Evolutionary conservation across 1,140 invertebrate genomes (phyloP), one percentile per base, ranked within the genome.

Genomic region (Laupala kohalensis): DNA sequence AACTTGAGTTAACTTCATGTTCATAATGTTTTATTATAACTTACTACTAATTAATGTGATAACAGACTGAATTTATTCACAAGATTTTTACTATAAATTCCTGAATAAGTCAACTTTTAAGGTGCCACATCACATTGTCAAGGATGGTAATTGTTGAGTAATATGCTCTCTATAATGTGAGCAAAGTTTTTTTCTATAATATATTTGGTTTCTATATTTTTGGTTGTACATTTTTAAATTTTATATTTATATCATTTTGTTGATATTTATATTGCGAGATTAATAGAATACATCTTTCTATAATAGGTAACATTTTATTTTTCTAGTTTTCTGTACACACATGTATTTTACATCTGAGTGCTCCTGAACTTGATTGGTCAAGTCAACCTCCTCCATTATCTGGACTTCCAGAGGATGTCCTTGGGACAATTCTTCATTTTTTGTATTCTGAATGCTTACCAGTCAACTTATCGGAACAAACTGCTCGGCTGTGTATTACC

Each of bases 391-490:
- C 84, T 25, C 83, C 84, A 19, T 78, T 87, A 26, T 76, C 78
- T 70, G 80, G 82, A 37, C 74, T 89, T 30, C 82, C 83, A 6
- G 84, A 86, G 70, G 84, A 86, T 75, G 84, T 87, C 23, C 74
- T 89, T 12, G 81, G 81, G 25, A 85, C 84, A 15, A 82, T 86
- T 65, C 78, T 89, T 13, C 83, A 89, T 77, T 89, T 84, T 78
- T 76, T 89, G 12, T 89, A 89, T 75, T 82, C 85, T n/a, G 86
- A 88, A 76, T 86, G 86, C 74, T 78, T 89, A 74, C 86, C 87
- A 13, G 78, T 80, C 25, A 80, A 81, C 72, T 77, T 89, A 66
- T 80, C 83, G 25, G 85, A 86, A 75, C 79, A 82, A 37, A 84
- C 84, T 5, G 86, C 85, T 26, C 80, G 81, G 71, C 81, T 83